Evolutionary conservation across 2,888 invertebrate genomes (phyloP).

Genomic region (Microplitis manilae): DNA sequence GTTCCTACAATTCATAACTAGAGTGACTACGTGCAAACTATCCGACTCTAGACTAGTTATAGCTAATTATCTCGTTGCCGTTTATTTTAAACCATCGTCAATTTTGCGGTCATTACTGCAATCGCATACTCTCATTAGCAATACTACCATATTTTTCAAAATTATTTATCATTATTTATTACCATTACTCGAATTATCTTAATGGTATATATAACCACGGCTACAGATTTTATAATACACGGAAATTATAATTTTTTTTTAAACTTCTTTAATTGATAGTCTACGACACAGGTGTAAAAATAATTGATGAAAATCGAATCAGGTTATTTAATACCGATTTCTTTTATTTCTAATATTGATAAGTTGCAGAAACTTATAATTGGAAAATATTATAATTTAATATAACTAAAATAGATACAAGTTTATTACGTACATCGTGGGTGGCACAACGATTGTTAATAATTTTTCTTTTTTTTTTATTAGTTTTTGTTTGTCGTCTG

Average conservation of each 20-base stretch:
- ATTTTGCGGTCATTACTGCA: constrained; percentile 2
- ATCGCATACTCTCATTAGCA: neutral
- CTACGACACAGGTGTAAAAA: neutral
- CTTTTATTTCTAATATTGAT: neutral
- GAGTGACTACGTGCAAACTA: neutral
- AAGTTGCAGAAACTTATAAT: neutral
- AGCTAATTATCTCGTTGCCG: neutral
- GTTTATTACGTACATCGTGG: neutral
- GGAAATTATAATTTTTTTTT: too few species aligned
- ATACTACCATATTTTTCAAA: neutral
- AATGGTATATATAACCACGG: too few species aligned
- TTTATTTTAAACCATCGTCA: neutral
- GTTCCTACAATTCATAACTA: neutral
- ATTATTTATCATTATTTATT: neutral
- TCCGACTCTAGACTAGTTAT: neutral
- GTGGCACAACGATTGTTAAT: neutral
- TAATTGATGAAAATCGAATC: neutral
- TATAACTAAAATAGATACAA: neutral
- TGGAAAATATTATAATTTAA: neutral
- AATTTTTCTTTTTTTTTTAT: constrained; percentile 4
- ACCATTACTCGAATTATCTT: too few species aligned
- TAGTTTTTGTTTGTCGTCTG: constrained; percentile 1
- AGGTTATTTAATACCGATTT: too few species aligned
- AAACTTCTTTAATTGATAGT: neutral
- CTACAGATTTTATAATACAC: too few species aligned